phyloP scores from a whole-genome alignment of 2,888 invertebrate species.

The Caradrina kadenii region DNA sequence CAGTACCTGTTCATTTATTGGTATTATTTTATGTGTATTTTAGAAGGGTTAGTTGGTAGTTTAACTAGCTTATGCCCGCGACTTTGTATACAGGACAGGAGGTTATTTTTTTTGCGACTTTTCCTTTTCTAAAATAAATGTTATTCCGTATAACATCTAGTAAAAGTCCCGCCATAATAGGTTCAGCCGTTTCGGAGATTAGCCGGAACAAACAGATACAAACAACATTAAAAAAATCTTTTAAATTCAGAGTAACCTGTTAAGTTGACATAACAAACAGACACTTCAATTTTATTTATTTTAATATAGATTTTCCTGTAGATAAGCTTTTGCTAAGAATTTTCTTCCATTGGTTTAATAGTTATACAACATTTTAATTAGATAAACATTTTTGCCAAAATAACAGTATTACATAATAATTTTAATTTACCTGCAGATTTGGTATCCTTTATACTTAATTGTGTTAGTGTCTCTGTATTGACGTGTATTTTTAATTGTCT shows the following conservation, averaged over 20 bases:
- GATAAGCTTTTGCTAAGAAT: background rate
- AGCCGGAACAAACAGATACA: too few relatives aligned
- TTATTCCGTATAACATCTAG: too few relatives aligned
- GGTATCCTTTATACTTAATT: background rate
- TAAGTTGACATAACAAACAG: too few relatives aligned
- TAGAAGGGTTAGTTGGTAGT: conserved; percentile 22
- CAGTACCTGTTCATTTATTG: conserved; percentile 73
- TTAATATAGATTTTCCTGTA: background rate
- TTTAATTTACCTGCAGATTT: background rate
- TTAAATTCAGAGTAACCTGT: too few relatives aligned
- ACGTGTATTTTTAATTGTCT: conserved; percentile 30
- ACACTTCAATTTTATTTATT: too few relatives aligned
- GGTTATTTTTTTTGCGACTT: too few relatives aligned
- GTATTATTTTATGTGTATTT: conserved; percentile 61
- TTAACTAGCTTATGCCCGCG: background rate
- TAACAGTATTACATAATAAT: background rate
- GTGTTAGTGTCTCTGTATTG: conserved; percentile 18
- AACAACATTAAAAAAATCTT: too few relatives aligned
- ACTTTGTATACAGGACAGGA: too few relatives aligned
- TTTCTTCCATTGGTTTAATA: background rate
- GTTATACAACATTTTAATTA: background rate
- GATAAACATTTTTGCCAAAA: background rate
- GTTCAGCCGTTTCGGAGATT: too few relatives aligned
- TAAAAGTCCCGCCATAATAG: too few relatives aligned
- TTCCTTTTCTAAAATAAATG: too few relatives aligned